phyloP scores from a whole-genome alignment of 1,140 invertebrate species.

The Zeugodacus cucurbitae region DNA sequence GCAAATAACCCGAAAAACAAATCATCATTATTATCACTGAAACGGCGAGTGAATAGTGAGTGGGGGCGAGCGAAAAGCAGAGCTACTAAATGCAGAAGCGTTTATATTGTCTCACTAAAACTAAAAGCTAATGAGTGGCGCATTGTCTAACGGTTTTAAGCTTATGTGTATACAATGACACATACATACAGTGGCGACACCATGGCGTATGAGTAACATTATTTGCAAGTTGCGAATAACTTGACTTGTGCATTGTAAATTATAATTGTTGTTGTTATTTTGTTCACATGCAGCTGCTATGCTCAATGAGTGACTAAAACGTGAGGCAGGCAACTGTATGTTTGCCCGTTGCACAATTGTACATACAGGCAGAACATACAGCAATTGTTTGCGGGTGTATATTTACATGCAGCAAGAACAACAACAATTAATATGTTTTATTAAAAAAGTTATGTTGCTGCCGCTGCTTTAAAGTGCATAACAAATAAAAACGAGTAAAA shows the following conservation, averaged over 20 bases:
- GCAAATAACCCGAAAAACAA: conserved; percentile 38
- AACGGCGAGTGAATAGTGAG: neutral
- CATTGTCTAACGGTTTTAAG: neutral
- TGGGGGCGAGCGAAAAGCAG: neutral
- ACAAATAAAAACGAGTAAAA: neutral
- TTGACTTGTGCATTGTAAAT: neutral
- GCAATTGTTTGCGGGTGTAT: neutral
- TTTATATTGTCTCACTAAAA: neutral
- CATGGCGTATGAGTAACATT: neutral
- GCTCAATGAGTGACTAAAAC: neutral
- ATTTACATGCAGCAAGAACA: neutral
- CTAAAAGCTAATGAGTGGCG: neutral
- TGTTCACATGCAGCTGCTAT: neutral
- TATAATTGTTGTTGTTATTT: too few relatives aligned
- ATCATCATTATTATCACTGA: conserved; percentile 31
- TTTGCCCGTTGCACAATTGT: neutral
- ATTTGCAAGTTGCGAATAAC: neutral
- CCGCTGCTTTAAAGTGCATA: conserved; percentile 1
- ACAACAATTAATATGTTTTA: neutral
- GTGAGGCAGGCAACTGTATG: neutral
- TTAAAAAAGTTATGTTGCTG: conserved; percentile 23
- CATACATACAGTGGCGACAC: neutral
- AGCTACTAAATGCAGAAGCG: neutral
- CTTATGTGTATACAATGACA: neutral
- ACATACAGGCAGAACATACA: neutral